phyloP scores from a whole-genome alignment of 92 coral and sea anemone species.

The Umimayanthus kanabou region DNA sequence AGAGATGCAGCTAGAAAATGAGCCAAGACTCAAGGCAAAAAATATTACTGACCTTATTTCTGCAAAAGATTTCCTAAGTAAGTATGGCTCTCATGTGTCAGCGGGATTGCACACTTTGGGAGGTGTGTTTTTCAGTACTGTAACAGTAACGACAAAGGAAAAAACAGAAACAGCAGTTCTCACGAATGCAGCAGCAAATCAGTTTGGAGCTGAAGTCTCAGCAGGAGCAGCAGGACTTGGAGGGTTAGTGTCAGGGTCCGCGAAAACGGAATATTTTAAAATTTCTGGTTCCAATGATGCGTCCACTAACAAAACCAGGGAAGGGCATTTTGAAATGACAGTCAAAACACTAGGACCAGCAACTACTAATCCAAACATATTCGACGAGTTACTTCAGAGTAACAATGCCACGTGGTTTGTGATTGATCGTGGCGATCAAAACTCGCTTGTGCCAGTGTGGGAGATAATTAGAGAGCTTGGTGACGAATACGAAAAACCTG shows the following conservation, averaged over 20 bases:
- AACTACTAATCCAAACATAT: constrained; percentile 1
- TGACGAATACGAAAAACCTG: constrained; percentile 14
- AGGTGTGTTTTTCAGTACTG: constrained; percentile 20
- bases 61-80: constrained; percentile 7
- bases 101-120: constrained; percentile 35
- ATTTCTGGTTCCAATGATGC: not conserved
- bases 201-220: constrained; percentile 25
- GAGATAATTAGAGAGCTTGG: constrained; percentile 16
- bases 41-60: not conserved
- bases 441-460: constrained; percentile 16
- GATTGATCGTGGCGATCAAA: constrained; percentile 28
- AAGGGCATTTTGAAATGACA: not conserved
- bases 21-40: constrained; percentile 7
- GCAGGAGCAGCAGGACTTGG: not conserved
- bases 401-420: constrained; percentile 33
- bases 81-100: constrained; percentile 33
- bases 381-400: constrained; percentile 11
- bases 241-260: not conserved
- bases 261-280: not conserved
- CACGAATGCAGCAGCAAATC: constrained; percentile 2
- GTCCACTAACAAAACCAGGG: not conserved
- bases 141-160: constrained; percentile 21
- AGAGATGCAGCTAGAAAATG: constrained; percentile 25
- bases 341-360: constrained; percentile 35
- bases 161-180: constrained; percentile 14